Percentiles rank a stretch among this genome's conserved stretches.
These are phyloP conservation scores for Pipa parva DNA, from an alignment of 2,113 vertebrate species.

Conservation along the genomic window DNA sequence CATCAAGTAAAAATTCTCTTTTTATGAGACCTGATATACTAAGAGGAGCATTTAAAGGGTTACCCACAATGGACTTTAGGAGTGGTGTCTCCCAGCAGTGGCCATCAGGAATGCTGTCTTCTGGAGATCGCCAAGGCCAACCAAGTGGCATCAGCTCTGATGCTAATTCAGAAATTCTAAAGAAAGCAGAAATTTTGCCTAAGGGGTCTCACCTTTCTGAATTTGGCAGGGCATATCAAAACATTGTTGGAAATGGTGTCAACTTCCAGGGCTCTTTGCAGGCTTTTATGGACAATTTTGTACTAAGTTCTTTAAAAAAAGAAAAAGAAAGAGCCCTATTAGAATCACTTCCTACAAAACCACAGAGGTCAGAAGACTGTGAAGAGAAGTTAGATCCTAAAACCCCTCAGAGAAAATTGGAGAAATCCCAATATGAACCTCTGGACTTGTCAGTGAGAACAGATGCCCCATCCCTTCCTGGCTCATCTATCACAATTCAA, in stretches of 20 bases:
- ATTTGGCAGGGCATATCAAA: constrained; percentile 87
- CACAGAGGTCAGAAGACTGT: constrained; percentile 62
- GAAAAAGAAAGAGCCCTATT: constrained; percentile 75
- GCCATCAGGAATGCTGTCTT: constrained; percentile 75
- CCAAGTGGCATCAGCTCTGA: constrained; percentile 66
- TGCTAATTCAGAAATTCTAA: constrained; percentile 69
- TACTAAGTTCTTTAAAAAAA: constrained; percentile 88
- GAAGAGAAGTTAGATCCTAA: constrained; percentile 76
- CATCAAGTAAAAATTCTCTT: constrained; percentile 69
- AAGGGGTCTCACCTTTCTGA: constrained; percentile 87
- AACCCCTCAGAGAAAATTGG: constrained; percentile 68
- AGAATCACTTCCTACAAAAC: constrained; percentile 74
- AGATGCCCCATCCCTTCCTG: constrained; percentile 83
- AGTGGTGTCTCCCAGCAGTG: constrained; percentile 84
- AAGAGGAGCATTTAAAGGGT: constrained; percentile 87
- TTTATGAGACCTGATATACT: constrained; percentile 92
- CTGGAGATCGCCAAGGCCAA: constrained; percentile 74
- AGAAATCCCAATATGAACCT: constrained; percentile 90
- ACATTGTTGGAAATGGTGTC: constrained; percentile 85
- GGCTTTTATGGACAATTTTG: constrained; percentile 96
- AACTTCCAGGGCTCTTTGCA: constrained; percentile 96
- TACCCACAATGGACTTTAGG: constrained; percentile 86
- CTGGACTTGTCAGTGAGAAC: constrained; percentile 90
- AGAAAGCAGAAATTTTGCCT: constrained; percentile 70
- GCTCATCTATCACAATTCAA: constrained; percentile 84